Conservation (phyloP, 2,113 vertebrate species). For the Acanthochromis polyacanthus region DNA sequence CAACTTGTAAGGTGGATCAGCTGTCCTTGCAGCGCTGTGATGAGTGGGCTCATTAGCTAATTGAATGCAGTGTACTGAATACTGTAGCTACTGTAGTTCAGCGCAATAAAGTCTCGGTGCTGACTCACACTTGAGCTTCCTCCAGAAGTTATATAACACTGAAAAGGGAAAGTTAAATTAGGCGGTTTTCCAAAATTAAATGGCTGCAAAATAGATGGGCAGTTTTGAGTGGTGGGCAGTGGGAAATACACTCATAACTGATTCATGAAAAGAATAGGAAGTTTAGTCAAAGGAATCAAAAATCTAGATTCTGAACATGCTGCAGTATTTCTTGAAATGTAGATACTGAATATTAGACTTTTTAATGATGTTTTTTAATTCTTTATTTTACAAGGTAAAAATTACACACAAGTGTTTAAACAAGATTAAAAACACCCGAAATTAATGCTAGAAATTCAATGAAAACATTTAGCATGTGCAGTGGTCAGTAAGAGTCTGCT, state of each 20-base stretch:
- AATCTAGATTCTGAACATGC: neutral
- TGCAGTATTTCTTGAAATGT: neutral
- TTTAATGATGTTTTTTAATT: too few relatives aligned
- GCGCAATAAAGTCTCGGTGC: constrained; percentile 44
- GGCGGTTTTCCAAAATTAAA: constrained; percentile 57
- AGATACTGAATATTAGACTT: too few relatives aligned
- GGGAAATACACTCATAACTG: neutral
- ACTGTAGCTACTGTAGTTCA: constrained; percentile 36
- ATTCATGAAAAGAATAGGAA: constrained; percentile 3
- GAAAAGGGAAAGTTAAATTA: constrained; percentile 45
- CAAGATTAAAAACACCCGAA: too few relatives aligned
- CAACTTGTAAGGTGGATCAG: constrained; percentile 18
- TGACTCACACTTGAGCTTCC: constrained; percentile 62
- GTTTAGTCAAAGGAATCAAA: neutral
- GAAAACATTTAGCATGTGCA: too few relatives aligned
- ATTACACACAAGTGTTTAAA: too few relatives aligned
- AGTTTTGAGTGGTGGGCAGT: neutral
- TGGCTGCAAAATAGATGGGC: constrained; percentile 10
- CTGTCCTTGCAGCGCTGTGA: constrained; percentile 41
- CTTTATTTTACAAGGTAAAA: too few relatives aligned
- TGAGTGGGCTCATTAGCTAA: constrained; percentile 68
- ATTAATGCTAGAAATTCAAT: too few relatives aligned
- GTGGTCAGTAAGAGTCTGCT: too few relatives aligned
- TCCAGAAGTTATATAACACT: constrained; percentile 48
- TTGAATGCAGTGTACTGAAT: constrained; percentile 65